Evolutionary conservation across 2,797 vertebrate species (phyloP).

Genomic region (Hydrophis major): DNA sequence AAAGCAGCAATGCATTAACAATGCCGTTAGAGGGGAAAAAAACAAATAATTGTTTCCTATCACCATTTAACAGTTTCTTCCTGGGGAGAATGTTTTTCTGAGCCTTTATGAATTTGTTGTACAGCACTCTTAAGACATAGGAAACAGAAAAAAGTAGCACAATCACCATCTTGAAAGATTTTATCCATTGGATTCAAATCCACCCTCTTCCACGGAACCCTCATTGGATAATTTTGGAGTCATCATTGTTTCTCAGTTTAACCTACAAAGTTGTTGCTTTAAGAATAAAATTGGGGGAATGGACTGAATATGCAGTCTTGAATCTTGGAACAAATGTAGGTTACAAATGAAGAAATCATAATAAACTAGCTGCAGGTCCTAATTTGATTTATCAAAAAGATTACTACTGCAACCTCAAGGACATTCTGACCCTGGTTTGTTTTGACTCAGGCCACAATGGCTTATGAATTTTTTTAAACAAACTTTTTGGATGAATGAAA

Average conservation of each 20-base stretch:
- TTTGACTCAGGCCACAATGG: background rate
- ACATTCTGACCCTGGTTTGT: background rate
- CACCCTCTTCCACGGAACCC: background rate
- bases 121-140: constrained; percentile 2
- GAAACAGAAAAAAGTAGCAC: background rate
- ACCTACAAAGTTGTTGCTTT: background rate
- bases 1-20: constrained; percentile 30
- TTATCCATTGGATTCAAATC: background rate
- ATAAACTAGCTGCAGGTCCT: background rate
- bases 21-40: background rate
- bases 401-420: background rate
- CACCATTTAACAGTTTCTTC: constrained; percentile 26
- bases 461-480: background rate
- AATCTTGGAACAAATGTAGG: background rate
- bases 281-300: background rate
- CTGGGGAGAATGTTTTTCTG: constrained; percentile 21
- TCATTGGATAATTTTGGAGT: background rate
- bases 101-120: constrained; percentile 28
- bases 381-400: background rate
- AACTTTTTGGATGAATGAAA: background rate
- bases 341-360: background rate
- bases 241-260: background rate
- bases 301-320: background rate
- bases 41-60: constrained; percentile 20
- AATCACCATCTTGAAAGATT: background rate